phyloP scores from a whole-genome alignment of 2,113 vertebrate species.

The Nasalis larvatus region DNA sequence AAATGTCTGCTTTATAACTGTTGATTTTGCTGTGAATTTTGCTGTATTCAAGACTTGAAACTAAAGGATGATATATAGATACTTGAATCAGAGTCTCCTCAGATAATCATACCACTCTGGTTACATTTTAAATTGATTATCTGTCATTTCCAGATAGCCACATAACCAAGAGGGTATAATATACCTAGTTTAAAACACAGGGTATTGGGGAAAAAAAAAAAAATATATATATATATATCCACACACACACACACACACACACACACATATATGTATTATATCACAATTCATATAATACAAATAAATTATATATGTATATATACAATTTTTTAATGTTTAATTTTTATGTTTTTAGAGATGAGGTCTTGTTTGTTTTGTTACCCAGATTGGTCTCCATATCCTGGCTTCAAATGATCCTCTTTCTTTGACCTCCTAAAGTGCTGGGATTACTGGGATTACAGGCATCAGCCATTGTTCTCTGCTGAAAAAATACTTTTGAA shows the following conservation, averaged over 20 bases:
- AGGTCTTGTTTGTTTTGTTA: too few species aligned
- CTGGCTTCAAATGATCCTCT: too few species aligned
- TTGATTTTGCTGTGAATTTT: neutral
- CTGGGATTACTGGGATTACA: too few species aligned
- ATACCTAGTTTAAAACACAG: neutral
- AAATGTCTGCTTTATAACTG: neutral
- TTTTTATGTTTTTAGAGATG: too few species aligned
- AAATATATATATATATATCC: rapidly evolving
- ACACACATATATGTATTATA: too few species aligned
- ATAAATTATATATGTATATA: too few species aligned
- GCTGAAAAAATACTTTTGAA: neutral
- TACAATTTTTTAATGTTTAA: too few species aligned
- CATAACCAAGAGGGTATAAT: neutral
- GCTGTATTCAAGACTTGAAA: neutral
- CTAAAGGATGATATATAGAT: neutral
- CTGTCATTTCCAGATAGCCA: neutral
- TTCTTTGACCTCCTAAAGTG: too few species aligned
- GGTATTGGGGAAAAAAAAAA: neutral
- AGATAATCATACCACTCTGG: neutral
- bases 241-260: too few species aligned
- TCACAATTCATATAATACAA: too few species aligned
- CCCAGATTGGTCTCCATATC: too few species aligned
- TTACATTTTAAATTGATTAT: neutral
- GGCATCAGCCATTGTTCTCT: too few species aligned
- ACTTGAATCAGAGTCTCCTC: neutral